Evolutionary conservation across 2,113 vertebrate species (phyloP).

Genomic region (Tragelaphus buxtoni): DNA sequence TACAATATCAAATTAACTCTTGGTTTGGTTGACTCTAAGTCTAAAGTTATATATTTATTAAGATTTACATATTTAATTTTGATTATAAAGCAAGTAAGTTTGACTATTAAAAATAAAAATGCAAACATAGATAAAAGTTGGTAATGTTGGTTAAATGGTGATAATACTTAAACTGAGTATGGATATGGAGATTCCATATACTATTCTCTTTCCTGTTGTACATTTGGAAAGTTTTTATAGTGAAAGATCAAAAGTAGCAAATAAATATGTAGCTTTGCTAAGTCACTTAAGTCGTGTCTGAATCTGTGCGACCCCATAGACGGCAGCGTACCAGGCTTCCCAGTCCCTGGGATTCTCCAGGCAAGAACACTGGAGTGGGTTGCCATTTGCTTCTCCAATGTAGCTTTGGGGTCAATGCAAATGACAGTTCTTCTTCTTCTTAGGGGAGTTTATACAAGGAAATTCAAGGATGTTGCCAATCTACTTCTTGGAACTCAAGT

Average conservation of each 20-base stretch:
- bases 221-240: background rate
- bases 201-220: background rate
- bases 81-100: background rate
- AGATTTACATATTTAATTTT: background rate
- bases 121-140: background rate
- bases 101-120: background rate
- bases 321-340: too few species aligned
- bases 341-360: too few species aligned
- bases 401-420: background rate
- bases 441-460: background rate
- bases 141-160: background rate
- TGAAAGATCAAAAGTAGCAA: background rate
- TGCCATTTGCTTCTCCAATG: too few species aligned
- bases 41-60: background rate
- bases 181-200: background rate
- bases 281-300: too few species aligned
- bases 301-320: too few species aligned
- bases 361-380: too few species aligned
- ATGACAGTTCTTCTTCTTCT: background rate
- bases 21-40: background rate
- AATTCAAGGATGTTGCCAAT: background rate
- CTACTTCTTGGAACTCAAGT: background rate
- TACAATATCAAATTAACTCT: background rate
- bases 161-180: background rate
- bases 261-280: background rate